These are phyloP conservation scores for Drosophila buzzatii DNA, from an alignment of 2,888 invertebrate species.

Conservation along the genomic window DNA sequence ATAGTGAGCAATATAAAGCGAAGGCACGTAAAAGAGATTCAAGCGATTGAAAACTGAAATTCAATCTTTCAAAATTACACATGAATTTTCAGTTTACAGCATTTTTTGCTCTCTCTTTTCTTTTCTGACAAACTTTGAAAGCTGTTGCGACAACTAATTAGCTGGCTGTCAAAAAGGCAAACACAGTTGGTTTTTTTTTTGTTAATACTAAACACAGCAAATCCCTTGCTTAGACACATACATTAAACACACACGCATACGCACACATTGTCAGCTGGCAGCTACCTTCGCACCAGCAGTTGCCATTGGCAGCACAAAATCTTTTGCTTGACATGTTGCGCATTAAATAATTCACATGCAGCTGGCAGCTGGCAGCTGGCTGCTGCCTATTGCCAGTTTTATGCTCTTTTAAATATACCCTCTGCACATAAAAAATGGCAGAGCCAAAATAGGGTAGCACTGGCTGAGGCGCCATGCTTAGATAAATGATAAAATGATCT, in stretches of 20 bases:
- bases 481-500: not conserved
- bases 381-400: slow-evolving; percentile 22
- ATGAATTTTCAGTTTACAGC: not conserved
- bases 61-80: not conserved
- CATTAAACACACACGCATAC: slow-evolving; percentile 8
- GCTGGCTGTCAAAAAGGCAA: slow-evolving; percentile 5
- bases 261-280: slow-evolving; percentile 13
- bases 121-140: not conserved
- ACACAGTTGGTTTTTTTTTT: not conserved
- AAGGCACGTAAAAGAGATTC: not conserved
- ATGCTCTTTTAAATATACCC: slow-evolving; percentile 16
- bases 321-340: slow-evolving; percentile 52
- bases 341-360: slow-evolving; percentile 69
- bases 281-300: not conserved
- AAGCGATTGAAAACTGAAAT: not conserved
- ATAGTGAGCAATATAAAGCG: not conserved
- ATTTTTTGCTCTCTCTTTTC: not conserved
- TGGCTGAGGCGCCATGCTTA: not conserved
- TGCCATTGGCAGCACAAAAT: slow-evolving; percentile 11
- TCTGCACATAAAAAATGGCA: not conserved
- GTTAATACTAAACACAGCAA: slow-evolving; percentile 15
- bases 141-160: slow-evolving; percentile 19
- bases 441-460: not conserved
- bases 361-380: slow-evolving; percentile 35
- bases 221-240: slow-evolving; percentile 11